Evolutionary conservation across 2,888 invertebrate genomes (phyloP), one percentile per base, ranked within the genome.

Genomic region (Ischnura elegans): DNA sequence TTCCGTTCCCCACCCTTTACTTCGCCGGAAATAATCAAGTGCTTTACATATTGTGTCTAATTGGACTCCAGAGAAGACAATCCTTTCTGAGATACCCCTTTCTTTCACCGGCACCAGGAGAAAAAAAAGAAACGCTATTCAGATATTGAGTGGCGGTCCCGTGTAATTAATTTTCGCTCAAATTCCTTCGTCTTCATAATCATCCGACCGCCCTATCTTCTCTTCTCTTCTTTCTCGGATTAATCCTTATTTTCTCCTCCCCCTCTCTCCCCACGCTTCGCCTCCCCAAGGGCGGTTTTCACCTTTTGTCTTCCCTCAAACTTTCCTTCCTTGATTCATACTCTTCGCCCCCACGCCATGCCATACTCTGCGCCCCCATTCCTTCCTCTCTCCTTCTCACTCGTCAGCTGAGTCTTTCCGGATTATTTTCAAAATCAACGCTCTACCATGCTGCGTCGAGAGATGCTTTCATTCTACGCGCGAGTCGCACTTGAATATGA

Each of bases 91-190:
- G 61, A 76, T 36, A 29, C 66, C 36, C 13, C 66, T 36, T 76
- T 29, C 66, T 36, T 76, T 36, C 66, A 8, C 36, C 10, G 36
- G 16, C 76, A n/a, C n/a, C n/a, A n/a, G n/a, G n/a, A n/a, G n/a
- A 10, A 76, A 76, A 76, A 76, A 61, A 61, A 19, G 8, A 51
- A 13, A 25, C 76, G 36, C 36, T 36, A 36, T 76, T 76, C 36
- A 76, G 36, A 76, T 76, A 76, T 76, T 76, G 76, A 76, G 76
- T 76, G 76, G 36, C n/a, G 36, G 76, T 76, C 36, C 16, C 36
- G 76, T 76, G 25, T 36, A 76, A 76, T 29, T 36, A 21, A 76
- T 76, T 76, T 76, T 36, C 76, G 29, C 76, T 76, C 36, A 36
- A 76, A 76, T 8, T 76, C 76, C 76, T 4, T 36, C 29, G 76